These are phyloP conservation scores for Trichoplusia ni DNA, from an alignment of 1,140 invertebrate species.

Conservation along the genomic window DNA sequence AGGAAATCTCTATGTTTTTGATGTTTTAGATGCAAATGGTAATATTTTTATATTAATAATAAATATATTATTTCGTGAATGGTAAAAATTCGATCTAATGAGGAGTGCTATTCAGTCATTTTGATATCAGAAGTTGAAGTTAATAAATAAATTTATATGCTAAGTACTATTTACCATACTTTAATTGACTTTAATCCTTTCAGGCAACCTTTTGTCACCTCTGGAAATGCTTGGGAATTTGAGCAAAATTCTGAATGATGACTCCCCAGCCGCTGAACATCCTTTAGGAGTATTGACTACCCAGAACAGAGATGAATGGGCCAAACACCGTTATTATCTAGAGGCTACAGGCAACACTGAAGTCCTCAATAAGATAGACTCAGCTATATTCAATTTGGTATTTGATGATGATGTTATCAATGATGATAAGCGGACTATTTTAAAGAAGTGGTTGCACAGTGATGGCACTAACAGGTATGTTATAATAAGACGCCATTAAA, in stretches of 20 bases:
- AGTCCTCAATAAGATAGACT: conserved; percentile 89
- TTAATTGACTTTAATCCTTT: conserved; percentile 9
- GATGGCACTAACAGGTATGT: conserved; percentile 91
- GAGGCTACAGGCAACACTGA: conserved; percentile 86
- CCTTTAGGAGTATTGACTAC: conserved; percentile 93
- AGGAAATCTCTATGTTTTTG: conserved; percentile 95
- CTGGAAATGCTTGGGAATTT: conserved; percentile 89
- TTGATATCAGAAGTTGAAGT: not conserved
- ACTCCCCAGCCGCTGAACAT: conserved; percentile 76
- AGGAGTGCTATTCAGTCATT: too few species aligned
- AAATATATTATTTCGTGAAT: too few species aligned
- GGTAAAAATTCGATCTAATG: too few species aligned
- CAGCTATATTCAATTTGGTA: conserved; percentile 92
- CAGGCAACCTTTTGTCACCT: conserved; percentile 89
- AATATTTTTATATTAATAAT: conserved; percentile 31
- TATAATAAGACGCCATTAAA: too few species aligned
- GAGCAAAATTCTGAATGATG: conserved; percentile 87
- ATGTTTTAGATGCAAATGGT: conserved; percentile 93
- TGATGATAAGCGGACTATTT: conserved; percentile 83
- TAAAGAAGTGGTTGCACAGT: conserved; percentile 90
- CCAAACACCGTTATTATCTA: conserved; percentile 87
- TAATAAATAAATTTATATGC: too few species aligned
- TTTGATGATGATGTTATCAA: conserved; percentile 88
- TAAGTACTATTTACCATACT: not conserved
- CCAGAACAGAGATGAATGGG: conserved; percentile 94